A percentile compares a stretch with the other conserved stretches of the same genome.
Conservation (phyloP, 1,140 invertebrate species). For the Tetragnatha versicolor region DNA sequence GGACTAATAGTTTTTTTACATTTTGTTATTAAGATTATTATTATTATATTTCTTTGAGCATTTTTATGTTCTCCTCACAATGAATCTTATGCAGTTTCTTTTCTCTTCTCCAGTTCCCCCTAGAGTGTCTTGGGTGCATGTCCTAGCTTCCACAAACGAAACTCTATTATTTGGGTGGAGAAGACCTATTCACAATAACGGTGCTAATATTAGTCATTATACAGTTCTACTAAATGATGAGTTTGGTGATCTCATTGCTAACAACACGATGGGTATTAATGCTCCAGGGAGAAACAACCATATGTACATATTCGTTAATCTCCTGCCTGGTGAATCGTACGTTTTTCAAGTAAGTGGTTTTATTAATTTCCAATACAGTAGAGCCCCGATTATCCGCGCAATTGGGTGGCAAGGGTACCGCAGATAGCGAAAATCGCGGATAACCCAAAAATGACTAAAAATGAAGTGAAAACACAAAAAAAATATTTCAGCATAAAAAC, state of each 20-base stretch:
- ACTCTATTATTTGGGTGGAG: conserved; percentile 57
- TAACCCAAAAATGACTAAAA: too few relatives aligned
- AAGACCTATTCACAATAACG: conserved; percentile 56
- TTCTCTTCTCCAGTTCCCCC: conserved; percentile 55
- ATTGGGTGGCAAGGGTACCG: too few relatives aligned
- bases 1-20: too few relatives aligned
- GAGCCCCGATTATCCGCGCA: too few relatives aligned
- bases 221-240: conserved; percentile 49
- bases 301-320: conserved; percentile 56
- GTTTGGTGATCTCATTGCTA: conserved; percentile 48
- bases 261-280: conserved; percentile 47
- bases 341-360: conserved; percentile 48
- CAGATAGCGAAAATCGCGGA: too few relatives aligned
- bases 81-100: too few relatives aligned
- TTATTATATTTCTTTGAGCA: too few relatives aligned
- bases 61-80: too few relatives aligned
- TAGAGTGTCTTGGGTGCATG: conserved; percentile 57
- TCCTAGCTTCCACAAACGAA: conserved; percentile 57
- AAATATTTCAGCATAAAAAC: too few relatives aligned
- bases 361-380: neutral
- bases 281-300: conserved; percentile 53
- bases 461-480: too few relatives aligned
- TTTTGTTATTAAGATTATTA: too few relatives aligned
- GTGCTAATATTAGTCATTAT: conserved; percentile 57
- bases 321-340: conserved; percentile 55